Base-by-base conservation (phyloP, 1,140 invertebrate genomes). In the Drosophila albomicans region DNA sequence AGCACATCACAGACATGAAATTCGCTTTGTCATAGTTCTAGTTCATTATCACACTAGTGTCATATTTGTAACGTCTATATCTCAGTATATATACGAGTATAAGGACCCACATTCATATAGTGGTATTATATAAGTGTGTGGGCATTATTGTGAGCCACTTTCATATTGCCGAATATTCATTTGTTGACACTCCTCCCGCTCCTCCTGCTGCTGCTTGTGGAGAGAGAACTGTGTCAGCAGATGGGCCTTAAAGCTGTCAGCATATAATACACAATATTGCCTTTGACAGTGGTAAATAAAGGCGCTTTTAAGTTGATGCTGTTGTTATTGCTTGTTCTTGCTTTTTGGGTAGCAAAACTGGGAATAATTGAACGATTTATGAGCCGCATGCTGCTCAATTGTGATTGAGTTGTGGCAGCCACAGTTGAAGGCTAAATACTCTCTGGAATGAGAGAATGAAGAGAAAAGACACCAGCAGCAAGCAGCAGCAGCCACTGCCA, bases 131-230 rank as follows among this genome's bases (percentile, higher is more conserved):
- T 57, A 57, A 56, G 64, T 68, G 35, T 13, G 30, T 70, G 49
- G 32, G 66, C 58, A 63, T 63, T 63, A 63, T 69, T 70, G 66
- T 58, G 32, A 63, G 66, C 58, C 66, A 70, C 58, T 75, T 69
- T 75, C 43, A 69, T 70, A 70, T 74, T 70, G 72, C 66, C 66
- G 58, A 75, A 75, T 75, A 75, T 75, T 75, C 72, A 75, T 70
- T 75, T 75, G 66, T 69, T 75, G 65, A 62, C 66, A 32, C 66
- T 49, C 15, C 15, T 1, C 65, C 11, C 3, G 3, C 38, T 41
- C 11, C 20, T 16, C 11, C 15, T 15, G 20, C 3, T 15, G 3
- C 48, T 11, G 20, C 48, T 51, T 35, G 54, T 25, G 20, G 20
- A 25, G 20, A 25, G 13, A 38, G 59, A 74, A 68, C 64, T 74